Evolutionary conservation across 2,113 vertebrate genomes (phyloP).

Genomic region (Aptenodytes patagonicus): DNA sequence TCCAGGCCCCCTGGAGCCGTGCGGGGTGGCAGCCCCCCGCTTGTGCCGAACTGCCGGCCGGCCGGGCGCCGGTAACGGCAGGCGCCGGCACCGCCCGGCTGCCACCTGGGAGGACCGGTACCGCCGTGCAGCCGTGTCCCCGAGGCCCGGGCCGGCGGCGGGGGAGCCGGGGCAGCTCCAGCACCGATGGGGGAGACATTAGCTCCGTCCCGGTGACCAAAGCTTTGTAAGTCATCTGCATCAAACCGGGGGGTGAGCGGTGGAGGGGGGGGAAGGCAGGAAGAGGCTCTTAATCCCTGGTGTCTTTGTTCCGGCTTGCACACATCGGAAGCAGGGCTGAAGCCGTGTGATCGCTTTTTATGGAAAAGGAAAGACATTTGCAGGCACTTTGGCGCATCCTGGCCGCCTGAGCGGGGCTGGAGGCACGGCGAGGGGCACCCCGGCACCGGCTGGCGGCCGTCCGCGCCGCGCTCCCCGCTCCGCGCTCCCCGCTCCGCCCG

Average conservation of each 20-base stretch:
- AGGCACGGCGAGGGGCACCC: neutral
- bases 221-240: neutral
- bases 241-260: neutral
- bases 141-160: too few species aligned
- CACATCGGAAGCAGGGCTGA: neutral
- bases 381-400: neutral
- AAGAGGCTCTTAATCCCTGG: neutral
- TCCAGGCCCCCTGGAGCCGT: neutral
- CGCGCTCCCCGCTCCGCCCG: neutral
- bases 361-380: slow-evolving; percentile 19
- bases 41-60: neutral
- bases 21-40: neutral
- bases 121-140: too few species aligned
- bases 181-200: neutral
- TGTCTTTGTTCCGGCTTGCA: neutral
- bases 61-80: neutral
- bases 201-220: neutral
- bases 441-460: neutral
- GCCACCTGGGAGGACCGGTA: neutral
- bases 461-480: neutral
- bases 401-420: neutral
- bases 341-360: neutral
- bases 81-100: neutral
- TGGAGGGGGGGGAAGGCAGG: neutral
- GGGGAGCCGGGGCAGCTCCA: neutral